Evolutionary conservation across 2,113 vertebrate species (phyloP).

Genomic region (Vidua macroura): DNA sequence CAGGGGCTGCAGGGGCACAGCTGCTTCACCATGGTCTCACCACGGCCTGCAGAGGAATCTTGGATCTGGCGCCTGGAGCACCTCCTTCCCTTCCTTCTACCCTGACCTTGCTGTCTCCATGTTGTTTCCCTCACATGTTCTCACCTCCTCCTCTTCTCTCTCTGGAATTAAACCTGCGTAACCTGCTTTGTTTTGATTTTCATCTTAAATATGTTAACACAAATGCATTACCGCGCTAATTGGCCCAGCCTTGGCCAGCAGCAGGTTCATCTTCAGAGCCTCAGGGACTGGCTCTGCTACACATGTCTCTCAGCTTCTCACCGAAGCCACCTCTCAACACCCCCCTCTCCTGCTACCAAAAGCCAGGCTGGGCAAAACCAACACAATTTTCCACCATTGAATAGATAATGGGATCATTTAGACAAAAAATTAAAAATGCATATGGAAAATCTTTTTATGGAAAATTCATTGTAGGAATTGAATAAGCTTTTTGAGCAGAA

Average conservation of each 20-base stretch:
- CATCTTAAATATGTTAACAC: neutral
- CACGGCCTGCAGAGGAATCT: neutral
- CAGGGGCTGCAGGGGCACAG: neutral
- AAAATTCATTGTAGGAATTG: neutral
- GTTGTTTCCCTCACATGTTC: neutral
- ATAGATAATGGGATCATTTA: neutral
- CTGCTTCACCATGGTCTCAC: neutral
- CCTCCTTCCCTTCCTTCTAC: neutral
- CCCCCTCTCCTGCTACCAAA: accelerated
- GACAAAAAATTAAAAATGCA: neutral
- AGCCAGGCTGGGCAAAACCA: neutral
- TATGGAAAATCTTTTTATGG: neutral
- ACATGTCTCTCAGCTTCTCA: neutral
- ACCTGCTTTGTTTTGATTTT: neutral
- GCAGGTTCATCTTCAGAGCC: neutral
- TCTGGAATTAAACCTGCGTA: neutral
- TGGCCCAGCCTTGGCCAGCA: neutral
- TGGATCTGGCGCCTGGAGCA: accelerated
- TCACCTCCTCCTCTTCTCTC: neutral
- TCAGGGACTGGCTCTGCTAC: neutral
- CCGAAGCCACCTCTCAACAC: neutral
- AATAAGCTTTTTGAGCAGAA: neutral
- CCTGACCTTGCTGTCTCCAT: neutral
- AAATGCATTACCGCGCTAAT: accelerated
- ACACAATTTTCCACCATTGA: neutral